Evolutionary conservation across 2,888 invertebrate species (phyloP).

Genomic region (Romanomermis culicivorax): DNA sequence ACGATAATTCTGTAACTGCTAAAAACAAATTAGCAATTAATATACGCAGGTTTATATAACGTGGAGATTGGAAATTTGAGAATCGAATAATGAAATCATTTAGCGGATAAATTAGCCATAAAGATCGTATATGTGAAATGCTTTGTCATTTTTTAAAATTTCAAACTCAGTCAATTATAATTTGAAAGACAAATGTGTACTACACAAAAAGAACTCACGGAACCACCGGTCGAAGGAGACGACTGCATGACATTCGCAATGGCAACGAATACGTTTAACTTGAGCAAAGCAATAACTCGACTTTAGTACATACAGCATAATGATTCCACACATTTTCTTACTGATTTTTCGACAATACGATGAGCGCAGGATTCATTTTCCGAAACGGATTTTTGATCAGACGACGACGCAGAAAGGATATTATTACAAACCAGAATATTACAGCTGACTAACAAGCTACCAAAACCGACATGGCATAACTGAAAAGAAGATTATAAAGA

Average conservation of each 20-base stretch:
- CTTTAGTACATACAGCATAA: constrained; percentile 10
- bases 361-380: constrained; percentile 54
- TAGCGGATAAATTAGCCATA: no score
- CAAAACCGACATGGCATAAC: constrained; percentile 3
- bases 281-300: constrained; percentile 10
- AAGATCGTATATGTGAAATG: no score
- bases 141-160: no score
- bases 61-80: no score
- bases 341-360: constrained; percentile 60
- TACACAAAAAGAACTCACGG: no score
- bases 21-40: background rate
- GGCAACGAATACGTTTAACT: constrained; percentile 56
- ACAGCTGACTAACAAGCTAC: background rate
- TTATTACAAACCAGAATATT: background rate
- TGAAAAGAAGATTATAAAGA: no score
- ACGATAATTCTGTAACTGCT: constrained; percentile 5
- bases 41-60: background rate
- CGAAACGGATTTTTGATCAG: background rate
- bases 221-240: constrained; percentile 65
- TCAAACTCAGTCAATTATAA: no score
- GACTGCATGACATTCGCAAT: constrained; percentile 57
- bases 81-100: no score
- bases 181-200: no score
- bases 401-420: background rate
- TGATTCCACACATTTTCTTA: constrained; percentile 17